phyloP scores from a whole-genome alignment of 53 echinoderm and acorn worm genomes.

The Temnopleurus reevesii region DNA sequence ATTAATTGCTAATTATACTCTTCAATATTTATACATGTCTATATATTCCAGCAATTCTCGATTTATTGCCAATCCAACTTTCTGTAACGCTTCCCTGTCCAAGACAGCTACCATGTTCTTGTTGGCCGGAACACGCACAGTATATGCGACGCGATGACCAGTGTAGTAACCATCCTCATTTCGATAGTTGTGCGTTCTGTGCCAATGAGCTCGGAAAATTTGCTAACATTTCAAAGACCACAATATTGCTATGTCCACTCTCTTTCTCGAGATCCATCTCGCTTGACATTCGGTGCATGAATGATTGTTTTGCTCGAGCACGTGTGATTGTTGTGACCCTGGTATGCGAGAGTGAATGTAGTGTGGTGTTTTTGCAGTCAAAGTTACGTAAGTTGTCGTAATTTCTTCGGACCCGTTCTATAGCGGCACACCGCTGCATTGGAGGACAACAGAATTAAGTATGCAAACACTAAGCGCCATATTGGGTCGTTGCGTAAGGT shows the following conservation, averaged over 20 bases:
- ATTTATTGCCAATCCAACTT: too few species aligned
- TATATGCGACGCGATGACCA: too few species aligned
- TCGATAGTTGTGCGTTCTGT: neutral
- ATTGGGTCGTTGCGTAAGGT: slow-evolving; percentile 53
- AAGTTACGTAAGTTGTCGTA: slow-evolving; percentile 98
- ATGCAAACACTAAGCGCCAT: slow-evolving; percentile 52
- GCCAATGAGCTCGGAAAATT: neutral
- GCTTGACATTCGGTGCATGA: neutral
- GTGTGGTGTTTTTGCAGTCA: slow-evolving; percentile 68
- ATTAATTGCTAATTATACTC: neutral
- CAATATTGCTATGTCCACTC: neutral
- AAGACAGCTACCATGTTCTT: neutral
- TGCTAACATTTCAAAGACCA: neutral
- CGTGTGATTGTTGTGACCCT: slow-evolving; percentile 50
- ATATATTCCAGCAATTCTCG: too few species aligned
- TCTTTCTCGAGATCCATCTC: neutral
- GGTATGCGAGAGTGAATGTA: slow-evolving; percentile 49
- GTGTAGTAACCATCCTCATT: neutral
- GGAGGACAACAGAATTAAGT: slow-evolving; percentile 46
- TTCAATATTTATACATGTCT: too few species aligned
- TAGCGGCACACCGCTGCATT: slow-evolving; percentile 16
- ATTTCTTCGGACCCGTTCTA: slow-evolving; percentile 68
- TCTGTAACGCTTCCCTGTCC: neutral
- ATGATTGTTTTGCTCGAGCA: slow-evolving; percentile 48
- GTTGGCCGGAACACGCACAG: neutral